Percentiles rank a stretch among this genome's conserved stretches.
phyloP scores from a whole-genome alignment of 2,797 vertebrate genomes.

The Paratrypauchen microcephalus region DNA sequence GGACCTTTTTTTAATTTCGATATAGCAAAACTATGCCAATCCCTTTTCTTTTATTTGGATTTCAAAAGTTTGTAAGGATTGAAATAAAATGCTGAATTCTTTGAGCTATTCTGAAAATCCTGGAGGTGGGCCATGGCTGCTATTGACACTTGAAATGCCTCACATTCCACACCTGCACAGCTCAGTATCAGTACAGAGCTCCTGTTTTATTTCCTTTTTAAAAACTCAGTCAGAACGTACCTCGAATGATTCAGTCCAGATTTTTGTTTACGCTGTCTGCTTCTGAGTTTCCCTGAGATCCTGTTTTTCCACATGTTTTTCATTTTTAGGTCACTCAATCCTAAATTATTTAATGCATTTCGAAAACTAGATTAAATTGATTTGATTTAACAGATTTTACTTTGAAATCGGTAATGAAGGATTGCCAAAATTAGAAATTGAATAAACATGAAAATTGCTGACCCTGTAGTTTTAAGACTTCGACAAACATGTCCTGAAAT shows the following conservation, averaged over 20 bases:
- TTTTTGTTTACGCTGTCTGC: not conserved
- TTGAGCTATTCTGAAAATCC: not conserved
- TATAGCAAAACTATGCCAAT: not conserved
- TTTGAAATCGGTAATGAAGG: not conserved
- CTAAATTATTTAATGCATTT: not conserved
- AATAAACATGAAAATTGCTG: not conserved
- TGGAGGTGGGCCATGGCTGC: not conserved
- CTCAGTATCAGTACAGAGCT: not conserved
- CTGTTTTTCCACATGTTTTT: not conserved
- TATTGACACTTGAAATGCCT: not conserved
- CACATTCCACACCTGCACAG: slow-evolving; percentile 10
- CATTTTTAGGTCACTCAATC: not conserved
- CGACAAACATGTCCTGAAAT: too few relatives aligned
- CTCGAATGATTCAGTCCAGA: not conserved
- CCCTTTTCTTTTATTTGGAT: not conserved
- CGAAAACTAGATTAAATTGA: not conserved
- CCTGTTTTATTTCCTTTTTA: not conserved
- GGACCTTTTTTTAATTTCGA: not conserved
- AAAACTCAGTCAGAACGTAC: not conserved
- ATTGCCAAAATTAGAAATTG: not conserved
- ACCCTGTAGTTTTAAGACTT: not conserved
- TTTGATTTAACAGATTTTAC: not conserved
- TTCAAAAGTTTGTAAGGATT: not conserved
- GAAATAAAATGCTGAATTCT: not conserved
- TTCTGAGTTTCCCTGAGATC: not conserved